These are phyloP conservation scores for Heloderma charlesbogerti DNA, from an alignment of 2,113 vertebrate species.

Conservation along the genomic window DNA sequence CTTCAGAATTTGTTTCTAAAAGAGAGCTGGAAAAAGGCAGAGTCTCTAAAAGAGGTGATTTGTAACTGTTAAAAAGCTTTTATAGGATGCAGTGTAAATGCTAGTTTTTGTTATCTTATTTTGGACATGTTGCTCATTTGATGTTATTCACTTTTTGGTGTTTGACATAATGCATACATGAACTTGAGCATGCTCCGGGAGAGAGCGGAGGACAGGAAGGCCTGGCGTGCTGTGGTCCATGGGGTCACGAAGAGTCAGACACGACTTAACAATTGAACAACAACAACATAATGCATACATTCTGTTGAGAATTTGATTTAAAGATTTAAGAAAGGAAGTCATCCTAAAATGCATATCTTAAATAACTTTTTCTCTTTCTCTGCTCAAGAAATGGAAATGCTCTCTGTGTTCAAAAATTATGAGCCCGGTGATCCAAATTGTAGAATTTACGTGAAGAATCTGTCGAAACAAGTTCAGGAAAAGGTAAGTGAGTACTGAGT, in stretches of 20 bases:
- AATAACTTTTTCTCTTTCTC: constrained; percentile 48
- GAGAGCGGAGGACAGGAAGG: no score
- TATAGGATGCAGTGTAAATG: neutral
- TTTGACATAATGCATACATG: neutral
- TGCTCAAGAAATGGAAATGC: constrained; percentile 91
- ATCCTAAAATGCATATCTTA: constrained; percentile 26
- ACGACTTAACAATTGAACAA: no score
- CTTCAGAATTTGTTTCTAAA: constrained; percentile 91
- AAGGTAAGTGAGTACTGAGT: constrained; percentile 80
- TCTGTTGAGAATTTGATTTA: neutral
- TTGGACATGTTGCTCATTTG: neutral
- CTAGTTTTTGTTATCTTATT: neutral
- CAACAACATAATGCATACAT: no score
- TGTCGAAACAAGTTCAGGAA: constrained; percentile 95
- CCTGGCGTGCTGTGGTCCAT: no score
- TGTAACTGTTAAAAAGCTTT: neutral
- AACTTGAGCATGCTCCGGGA: no score
- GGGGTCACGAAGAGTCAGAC: no score
- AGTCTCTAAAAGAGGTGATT: constrained; percentile 90
- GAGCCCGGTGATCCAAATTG: constrained; percentile 95
- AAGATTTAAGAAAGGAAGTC: neutral
- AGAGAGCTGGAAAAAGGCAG: constrained; percentile 91
- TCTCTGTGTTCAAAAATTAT: constrained; percentile 96
- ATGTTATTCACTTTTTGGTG: neutral
- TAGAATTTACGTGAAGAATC: constrained; percentile 97